Evolutionary conservation across 2,797 vertebrate species (phyloP).

Genomic region (Poecile montanus): DNA sequence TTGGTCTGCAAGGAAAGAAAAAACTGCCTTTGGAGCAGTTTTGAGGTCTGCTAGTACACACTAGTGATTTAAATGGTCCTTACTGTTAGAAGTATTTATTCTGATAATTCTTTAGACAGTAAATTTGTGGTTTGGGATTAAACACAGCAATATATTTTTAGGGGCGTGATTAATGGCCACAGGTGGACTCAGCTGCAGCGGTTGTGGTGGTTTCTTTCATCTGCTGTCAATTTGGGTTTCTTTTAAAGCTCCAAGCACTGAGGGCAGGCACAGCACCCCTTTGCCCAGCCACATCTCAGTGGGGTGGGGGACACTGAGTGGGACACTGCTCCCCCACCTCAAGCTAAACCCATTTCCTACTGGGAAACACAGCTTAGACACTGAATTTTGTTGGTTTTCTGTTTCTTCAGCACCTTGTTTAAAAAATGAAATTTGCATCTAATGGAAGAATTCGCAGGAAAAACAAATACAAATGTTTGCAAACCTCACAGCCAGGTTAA

Average conservation of each 20-base stretch:
- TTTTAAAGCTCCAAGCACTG: neutral
- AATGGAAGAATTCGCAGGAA: neutral
- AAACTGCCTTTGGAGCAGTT: neutral
- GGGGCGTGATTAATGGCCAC: conserved; percentile 37
- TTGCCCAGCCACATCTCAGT: rapidly evolving
- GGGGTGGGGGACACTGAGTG: neutral
- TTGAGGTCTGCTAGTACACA: neutral
- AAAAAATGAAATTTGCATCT: neutral
- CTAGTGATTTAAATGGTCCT: neutral
- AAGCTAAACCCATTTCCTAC: neutral
- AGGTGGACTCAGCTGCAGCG: conserved; percentile 43
- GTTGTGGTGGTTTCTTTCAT: neutral
- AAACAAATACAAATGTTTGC: neutral
- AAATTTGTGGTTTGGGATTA: conserved; percentile 38
- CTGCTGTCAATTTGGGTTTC: conserved; percentile 22
- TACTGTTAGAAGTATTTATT: neutral
- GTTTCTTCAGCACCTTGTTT: rapidly evolving
- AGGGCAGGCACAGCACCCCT: neutral
- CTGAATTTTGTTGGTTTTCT: neutral
- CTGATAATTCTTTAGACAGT: neutral
- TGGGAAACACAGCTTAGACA: neutral
- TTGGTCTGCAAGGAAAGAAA: neutral
- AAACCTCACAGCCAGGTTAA: neutral
- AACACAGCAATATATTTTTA: conserved; percentile 50
- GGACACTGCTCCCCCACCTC: neutral